Evolutionary conservation across 2,113 vertebrate species (phyloP), one percentile per base, ranked within the genome.

Genomic region (Bostrychus sinensis): DNA sequence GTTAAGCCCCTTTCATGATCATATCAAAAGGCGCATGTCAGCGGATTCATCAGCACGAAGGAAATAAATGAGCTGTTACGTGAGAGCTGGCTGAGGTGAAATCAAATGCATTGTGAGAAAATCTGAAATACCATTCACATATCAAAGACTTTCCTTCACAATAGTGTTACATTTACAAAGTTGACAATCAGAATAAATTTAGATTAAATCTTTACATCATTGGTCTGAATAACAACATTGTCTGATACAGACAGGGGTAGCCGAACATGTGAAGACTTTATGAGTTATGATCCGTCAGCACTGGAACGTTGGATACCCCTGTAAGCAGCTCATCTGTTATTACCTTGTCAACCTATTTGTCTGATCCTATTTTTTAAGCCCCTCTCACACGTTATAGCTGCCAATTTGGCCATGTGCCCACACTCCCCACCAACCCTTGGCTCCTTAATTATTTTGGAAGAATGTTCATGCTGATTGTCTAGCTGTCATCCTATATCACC

Each of bases 371-470:
- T 45, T 50, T 77, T 69, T 26, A 57, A 57, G 11, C 32, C 64
- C 54, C 63, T 46, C 53, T 51, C 61, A 4, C 4, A 5, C 60
- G 66, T 69, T 72, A 61, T 46, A 75, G 58, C 82, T 81, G 71
- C 74, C 76, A 80, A 73, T 73, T 76, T 62, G 23, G 32, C 75
- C 65, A 69, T 42, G 50, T 77, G 41, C 73, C 13, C 59, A 28
- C 75, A 28, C 71, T 75, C 72, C 63, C 69, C 71, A 53, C 58
- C 65, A 38, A 83, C 62, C 48, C 63, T 46, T 74, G 70, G 26
- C 68, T 59, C 81, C 86, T 81, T 89, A 88, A 89, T 89, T 84
- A 86, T 89, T 89, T 89, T 87, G 57, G 73, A 89, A 83, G 81
- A 88, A 90, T 88, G 86, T 70, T 77, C 55, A 41, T 41, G 81